Evolutionary conservation across 23 tunicate species (phyloP), one percentile per base, ranked within the genome.

Genomic region (Styela clava): DNA sequence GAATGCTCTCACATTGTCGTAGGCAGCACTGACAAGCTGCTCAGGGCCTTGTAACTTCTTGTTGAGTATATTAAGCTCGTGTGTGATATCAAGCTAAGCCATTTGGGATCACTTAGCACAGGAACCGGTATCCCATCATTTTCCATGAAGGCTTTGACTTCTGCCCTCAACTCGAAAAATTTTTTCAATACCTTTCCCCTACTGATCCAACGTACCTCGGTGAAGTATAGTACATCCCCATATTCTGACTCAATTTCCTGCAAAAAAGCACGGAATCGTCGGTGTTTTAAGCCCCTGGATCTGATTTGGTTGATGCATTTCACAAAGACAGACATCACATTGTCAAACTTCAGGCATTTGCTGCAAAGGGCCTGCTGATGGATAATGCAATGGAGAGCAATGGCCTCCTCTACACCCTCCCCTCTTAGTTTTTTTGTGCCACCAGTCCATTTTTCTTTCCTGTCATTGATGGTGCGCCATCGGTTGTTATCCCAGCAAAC

Each of bases 191-290:
- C 86, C 70, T 83, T 83, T 52, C 86, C 86, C 61, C 34, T 69
- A 83, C 79, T 83, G 79, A 83, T 36, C 86, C 86, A 83, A 27
- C 86, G 70, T 24, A 83, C 67, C 35, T 69, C 86, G 37, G 86
- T 83, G 79, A 35, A 69, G 70, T 83, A 83, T 52, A 79, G 86
- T 44, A 83, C 62, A 79, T 74, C 80, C 62, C 79, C 63, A 63
- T 74, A 62, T 31, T 74, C 87, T 26, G 87, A 67, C 16, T 67
- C 71, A 1, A 19, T 18, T 18, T 67, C 2, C 22, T 67, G 23
- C 30, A 67, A 0, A 67, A 67, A 22, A 19, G 31, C 16, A 2
- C 33, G 81, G 22, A 83, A 74, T 64, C 74, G 87, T 63, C 87
- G 73, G 80, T 74, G 81, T 74, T 74, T 74, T 35, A 74, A 64